Evolutionary conservation across 1,140 invertebrate genomes (phyloP), one percentile per base, ranked within the genome.

Genomic region (Microplitis demolitor): DNA sequence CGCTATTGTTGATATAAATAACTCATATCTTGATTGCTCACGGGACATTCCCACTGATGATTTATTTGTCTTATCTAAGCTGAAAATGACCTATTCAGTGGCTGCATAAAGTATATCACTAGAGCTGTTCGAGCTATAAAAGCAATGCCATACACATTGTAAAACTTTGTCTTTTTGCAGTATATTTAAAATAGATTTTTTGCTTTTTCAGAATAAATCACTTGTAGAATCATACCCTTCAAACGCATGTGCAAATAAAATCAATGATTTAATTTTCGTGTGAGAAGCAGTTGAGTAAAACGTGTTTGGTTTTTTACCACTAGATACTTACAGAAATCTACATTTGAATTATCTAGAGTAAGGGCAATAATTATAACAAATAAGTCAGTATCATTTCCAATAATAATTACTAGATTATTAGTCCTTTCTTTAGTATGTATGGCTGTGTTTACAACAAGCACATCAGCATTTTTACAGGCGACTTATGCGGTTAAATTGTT

Each of bases 161-260:
- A 53, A n/a, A 14, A 8, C 33, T 51, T 45, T 5, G 53, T 51
- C 58, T 62, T 56, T 51, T 35, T 73, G n/a, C 39, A 76, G 35
- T 3, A 76, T 8, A 9, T 54, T 54, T 0, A 73, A 51, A 13
- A 73, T 60, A 9, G 5, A n/a, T 60, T 71, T 76, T 58, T 76
- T 76, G 0, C 75, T 68, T 64, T 68, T 74, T 13, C 8, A n/a
- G 39, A 37, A 74, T 9, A 74, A 31, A 31, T 68, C 31, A 71
- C 72, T 68, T n/a, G 68, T 71, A 8, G 64, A 51, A 54, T 75
- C 70, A 39, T 70, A 72, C n/a, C 74, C 74, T n/a, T 13, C 31
- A 37, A 75, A 72, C 3, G 75, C 75, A 66, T 74, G 72, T 9
- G 66, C 58, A 60, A 76, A 74, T 60, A 76, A 66, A 39, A 76